These are phyloP conservation scores for Channa argus DNA, from an alignment of 2,113 vertebrate species.

Conservation along the genomic window DNA sequence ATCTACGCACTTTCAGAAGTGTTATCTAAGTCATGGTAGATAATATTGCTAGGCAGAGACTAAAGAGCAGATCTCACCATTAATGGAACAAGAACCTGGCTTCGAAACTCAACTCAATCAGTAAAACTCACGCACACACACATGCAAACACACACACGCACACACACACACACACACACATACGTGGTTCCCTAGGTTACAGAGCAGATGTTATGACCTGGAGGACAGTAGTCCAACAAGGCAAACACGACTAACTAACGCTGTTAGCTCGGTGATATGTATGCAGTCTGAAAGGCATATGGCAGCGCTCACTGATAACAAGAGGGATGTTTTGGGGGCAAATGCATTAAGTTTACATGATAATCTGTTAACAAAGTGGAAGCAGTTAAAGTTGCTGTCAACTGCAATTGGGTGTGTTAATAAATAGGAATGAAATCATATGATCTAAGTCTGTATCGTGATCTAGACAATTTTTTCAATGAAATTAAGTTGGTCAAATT, in stretches of 20 bases:
- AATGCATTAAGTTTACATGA: background rate
- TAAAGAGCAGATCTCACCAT: slow-evolving; percentile 47
- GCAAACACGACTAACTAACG: slow-evolving; percentile 10
- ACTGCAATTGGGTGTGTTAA: background rate
- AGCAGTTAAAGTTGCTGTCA: background rate
- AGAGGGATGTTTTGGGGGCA: background rate
- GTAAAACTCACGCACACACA: too few relatives aligned
- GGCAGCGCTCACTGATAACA: slow-evolving; percentile 1
- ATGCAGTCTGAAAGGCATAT: slow-evolving; percentile 3
- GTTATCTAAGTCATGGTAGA: slow-evolving; percentile 62
- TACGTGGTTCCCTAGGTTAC: slow-evolving; percentile 28
- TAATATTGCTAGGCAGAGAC: slow-evolving; percentile 49
- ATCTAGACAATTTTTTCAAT: background rate
- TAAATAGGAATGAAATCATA: background rate
- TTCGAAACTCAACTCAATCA: background rate
- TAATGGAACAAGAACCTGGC: slow-evolving; percentile 55
- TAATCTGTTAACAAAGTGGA: background rate
- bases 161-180: background rate
- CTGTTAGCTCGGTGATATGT: slow-evolving; percentile 7
- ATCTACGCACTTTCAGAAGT: slow-evolving; percentile 29
- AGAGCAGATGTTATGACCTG: slow-evolving; percentile 46
- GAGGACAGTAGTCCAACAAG: slow-evolving; percentile 13
- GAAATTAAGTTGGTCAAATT: background rate
- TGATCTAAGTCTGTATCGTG: background rate
- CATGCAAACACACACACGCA: background rate